Percentiles rank a stretch among this genome's conserved stretches.
Evolutionary conservation across 2,888 invertebrate genomes (phyloP).

Genomic region (Escarpia spicata): DNA sequence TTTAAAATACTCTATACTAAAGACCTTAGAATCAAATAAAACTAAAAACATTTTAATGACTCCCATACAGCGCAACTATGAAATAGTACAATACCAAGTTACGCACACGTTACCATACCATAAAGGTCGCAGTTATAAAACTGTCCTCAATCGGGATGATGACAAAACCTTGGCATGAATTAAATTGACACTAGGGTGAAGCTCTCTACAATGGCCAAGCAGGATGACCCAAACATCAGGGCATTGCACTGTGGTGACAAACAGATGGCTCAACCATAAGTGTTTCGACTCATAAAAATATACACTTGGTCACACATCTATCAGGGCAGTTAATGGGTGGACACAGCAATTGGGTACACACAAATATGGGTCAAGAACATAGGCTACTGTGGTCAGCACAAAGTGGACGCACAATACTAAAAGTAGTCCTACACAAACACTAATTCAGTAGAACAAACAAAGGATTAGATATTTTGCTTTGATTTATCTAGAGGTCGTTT

Average conservation of each 20-base stretch:
- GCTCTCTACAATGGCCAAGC: neutral
- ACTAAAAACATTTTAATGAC: neutral
- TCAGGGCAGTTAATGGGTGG: neutral
- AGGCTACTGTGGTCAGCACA: conserved; percentile 1
- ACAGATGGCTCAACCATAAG: neutral
- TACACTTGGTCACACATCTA: neutral
- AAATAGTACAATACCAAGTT: neutral
- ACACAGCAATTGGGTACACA: neutral
- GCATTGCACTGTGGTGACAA: neutral
- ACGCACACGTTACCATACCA: neutral
- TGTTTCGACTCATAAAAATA: neutral
- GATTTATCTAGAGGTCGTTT: neutral
- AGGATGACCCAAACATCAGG: neutral
- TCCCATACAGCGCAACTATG: neutral
- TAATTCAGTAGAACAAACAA: conserved; percentile 6
- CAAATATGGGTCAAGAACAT: conserved; percentile 1
- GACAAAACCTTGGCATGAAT: conserved; percentile 16
- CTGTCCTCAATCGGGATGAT: conserved; percentile 1
- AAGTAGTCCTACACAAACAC: neutral
- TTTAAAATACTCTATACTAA: neutral
- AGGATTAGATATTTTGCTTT: neutral
- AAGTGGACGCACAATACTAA: neutral
- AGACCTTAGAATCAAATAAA: neutral
- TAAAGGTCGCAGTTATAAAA: neutral
- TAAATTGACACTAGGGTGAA: neutral